A percentile compares a stretch with the other conserved stretches of the same genome.
These are phyloP conservation scores for Syritta pipiens DNA, from an alignment of 2,888 invertebrate genomes.

Conservation along the genomic window DNA sequence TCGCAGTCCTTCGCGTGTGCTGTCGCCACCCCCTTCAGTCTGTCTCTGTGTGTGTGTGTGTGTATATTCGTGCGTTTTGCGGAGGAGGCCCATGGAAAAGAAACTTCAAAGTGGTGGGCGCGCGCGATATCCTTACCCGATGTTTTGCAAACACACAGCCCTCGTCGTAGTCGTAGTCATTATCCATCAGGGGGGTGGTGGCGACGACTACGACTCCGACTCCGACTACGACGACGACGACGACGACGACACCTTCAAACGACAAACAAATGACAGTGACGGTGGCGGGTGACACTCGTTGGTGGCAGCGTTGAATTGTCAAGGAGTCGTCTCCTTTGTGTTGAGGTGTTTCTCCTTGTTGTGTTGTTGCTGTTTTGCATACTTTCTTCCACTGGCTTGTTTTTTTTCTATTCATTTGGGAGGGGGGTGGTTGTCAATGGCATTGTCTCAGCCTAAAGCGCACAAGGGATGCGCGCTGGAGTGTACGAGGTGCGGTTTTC, in stretches of 20 bases:
- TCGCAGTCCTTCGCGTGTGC: background rate
- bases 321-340: conserved; percentile 63
- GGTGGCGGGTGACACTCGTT: conserved; percentile 10
- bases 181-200: background rate
- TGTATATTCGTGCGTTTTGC: conserved; percentile 10
- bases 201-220: conserved; percentile 13
- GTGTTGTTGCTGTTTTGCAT: conserved; percentile 33
- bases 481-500: conserved; percentile 54
- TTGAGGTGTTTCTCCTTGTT: conserved; percentile 61
- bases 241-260: conserved; percentile 62
- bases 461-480: background rate
- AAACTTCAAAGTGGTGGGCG: conserved; percentile 63
- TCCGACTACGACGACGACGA: conserved; percentile 9
- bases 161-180: conserved; percentile 44
- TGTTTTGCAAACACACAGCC: conserved; percentile 62
- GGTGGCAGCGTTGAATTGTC: conserved; percentile 53
- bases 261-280: conserved; percentile 62
- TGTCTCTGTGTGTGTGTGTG: background rate
- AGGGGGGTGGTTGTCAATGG: conserved; percentile 19
- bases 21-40: background rate
- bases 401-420: conserved; percentile 1
- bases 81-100: conserved; percentile 26
- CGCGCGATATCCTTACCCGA: conserved; percentile 52
- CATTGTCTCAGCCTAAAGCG: conserved; percentile 37
- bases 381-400: background rate